Evolutionary conservation across 2,113 vertebrate genomes (phyloP).

Genomic region (Alethe diademata): DNA sequence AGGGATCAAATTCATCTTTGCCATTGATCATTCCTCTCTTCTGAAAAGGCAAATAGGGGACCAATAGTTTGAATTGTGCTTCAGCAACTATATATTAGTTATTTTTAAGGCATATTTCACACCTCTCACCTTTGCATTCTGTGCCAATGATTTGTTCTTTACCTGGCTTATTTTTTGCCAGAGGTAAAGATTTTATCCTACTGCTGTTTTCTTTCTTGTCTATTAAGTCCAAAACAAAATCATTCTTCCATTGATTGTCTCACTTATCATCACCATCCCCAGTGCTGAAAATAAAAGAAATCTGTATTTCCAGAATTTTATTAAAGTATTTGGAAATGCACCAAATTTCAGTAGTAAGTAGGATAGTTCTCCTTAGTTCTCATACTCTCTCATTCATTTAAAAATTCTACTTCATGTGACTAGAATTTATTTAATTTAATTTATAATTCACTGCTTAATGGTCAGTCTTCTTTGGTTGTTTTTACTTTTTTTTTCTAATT

Average conservation of each 20-base stretch:
- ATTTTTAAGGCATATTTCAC: background rate
- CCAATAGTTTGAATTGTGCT: background rate
- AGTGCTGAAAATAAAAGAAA: background rate
- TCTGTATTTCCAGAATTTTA: background rate
- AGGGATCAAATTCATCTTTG: background rate
- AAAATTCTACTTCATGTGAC: background rate
- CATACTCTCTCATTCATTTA: background rate
- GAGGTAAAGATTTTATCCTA: background rate
- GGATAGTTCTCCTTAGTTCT: background rate
- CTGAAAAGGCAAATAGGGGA: background rate
- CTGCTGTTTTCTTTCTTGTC: background rate
- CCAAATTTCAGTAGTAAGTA: background rate
- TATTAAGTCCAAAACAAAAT: background rate
- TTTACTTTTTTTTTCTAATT: background rate
- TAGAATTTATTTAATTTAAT: background rate
- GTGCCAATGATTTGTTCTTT: background rate
- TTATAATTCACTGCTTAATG: background rate
- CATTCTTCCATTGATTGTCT: background rate
- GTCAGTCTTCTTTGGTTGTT: background rate
- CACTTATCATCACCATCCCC: background rate
- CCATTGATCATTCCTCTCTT: background rate
- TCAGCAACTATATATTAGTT: background rate
- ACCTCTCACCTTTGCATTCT: background rate
- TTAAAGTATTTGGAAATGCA: background rate
- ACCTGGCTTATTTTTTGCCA: background rate